Conservation (phyloP, 2,113 vertebrate genomes). For the Thamnophis sirtalis region DNA sequence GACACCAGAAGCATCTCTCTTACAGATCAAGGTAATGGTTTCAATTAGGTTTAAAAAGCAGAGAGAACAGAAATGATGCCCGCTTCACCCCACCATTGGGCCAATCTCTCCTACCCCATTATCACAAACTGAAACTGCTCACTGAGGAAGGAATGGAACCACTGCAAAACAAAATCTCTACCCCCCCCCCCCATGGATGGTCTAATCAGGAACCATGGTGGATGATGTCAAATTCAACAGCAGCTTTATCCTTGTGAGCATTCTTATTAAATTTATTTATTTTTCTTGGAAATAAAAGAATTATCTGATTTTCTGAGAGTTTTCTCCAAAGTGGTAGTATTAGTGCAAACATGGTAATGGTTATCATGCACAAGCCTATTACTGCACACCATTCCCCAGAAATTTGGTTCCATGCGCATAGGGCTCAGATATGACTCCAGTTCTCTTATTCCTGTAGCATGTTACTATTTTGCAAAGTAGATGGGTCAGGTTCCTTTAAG, state of each 20-base stretch:
- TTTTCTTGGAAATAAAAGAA: not conserved
- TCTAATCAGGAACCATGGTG: not conserved
- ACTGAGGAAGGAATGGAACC: not conserved
- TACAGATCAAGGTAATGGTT: not conserved
- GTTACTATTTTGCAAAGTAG: not conserved
- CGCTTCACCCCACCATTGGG: not conserved
- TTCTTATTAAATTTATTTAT: not conserved
- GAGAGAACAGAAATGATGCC: not conserved
- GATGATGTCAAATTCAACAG: not conserved
- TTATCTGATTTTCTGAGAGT: not conserved
- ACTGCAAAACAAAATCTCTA: not conserved
- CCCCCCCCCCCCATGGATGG: not conserved
- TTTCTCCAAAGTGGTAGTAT: not conserved
- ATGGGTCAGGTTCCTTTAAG: too few relatives aligned
- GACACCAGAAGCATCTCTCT: not conserved
- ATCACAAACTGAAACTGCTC: not conserved
- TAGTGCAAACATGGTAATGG: not conserved
- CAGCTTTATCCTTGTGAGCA: not conserved
- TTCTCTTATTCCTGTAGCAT: not conserved
- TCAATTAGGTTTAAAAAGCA: not conserved
- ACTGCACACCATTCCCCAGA: not conserved
- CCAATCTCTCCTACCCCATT: not conserved
- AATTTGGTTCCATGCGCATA: not conserved
- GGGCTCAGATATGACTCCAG: not conserved
- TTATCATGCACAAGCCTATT: not conserved